A percentile compares a stretch with the other conserved stretches of the same genome.
Evolutionary conservation across 2,797 vertebrate genomes (phyloP).

Genomic region (Paedocypris micromegethes): DNA sequence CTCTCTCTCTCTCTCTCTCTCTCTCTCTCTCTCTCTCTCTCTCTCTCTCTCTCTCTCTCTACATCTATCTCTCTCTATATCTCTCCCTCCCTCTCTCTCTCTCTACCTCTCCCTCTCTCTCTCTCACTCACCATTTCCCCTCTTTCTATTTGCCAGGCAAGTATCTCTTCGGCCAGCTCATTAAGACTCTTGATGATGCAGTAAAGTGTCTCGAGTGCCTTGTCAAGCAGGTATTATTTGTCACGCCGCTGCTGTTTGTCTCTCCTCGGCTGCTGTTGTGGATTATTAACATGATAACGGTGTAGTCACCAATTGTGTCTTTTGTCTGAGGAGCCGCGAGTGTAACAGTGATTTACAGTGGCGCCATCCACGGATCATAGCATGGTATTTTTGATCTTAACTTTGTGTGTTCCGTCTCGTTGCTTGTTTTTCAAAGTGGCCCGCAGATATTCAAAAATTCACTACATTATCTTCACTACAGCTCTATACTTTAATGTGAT

Average conservation of each 20-base stretch:
- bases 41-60: too few relatives aligned
- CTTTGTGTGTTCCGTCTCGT: too few relatives aligned
- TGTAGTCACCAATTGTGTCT: slow-evolving; percentile 30
- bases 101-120: background rate
- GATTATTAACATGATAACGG: slow-evolving; percentile 44
- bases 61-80: slow-evolving; percentile 19
- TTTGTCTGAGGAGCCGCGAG: slow-evolving; percentile 26
- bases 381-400: background rate
- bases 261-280: slow-evolving; percentile 45
- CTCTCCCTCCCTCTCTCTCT: slow-evolving; percentile 6
- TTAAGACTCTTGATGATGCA: slow-evolving; percentile 69
- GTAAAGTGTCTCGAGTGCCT: slow-evolving; percentile 63
- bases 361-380: slow-evolving; percentile 3
- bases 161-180: slow-evolving; percentile 62
- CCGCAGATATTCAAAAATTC: too few relatives aligned
- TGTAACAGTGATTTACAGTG: slow-evolving; percentile 14
- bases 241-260: slow-evolving; percentile 46
- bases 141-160: slow-evolving; percentile 25
- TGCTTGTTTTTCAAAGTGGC: too few relatives aligned
- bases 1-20: slow-evolving; percentile 9
- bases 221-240: slow-evolving; percentile 60
- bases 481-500: too few relatives aligned
- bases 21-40: background rate
- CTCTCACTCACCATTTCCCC: background rate
- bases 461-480: too few relatives aligned